Base-by-base conservation (phyloP, 2,888 invertebrate genomes). In the Mycalesis mineus region DNA sequence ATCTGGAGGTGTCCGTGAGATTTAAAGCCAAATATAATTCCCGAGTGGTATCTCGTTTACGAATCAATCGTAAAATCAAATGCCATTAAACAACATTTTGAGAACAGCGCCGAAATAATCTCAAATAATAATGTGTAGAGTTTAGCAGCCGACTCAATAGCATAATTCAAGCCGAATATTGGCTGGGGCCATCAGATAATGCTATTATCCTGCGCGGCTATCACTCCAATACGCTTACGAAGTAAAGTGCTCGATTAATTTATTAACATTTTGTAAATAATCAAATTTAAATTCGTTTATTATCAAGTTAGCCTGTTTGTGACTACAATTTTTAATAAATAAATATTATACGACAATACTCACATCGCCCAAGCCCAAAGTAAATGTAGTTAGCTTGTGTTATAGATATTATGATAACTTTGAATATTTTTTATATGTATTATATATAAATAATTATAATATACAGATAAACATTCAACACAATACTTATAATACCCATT, bases 121-220 rank as follows among this genome's bases (percentile, higher is more conserved):
- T 56, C 51, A 60, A 65, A 66, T 64, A 66, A 65, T 65, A 57
- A 41, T 29, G 31, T 51, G 41, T 51, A 41, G 55, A 61, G 61
- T 63, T 63, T 64, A 60, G 62, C 50, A 57, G 50, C 44, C 41
- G 57, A 56, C 60, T 62, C 72, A 75, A 78, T 78, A 75, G 77
- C 72, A 74, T 77, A 73, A 79, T 77, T 77, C 71, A 72, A 72
- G 68, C 65, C 70, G 70, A 80, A 78, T 78, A 77, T 78, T 78
- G 73, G 69, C 65, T 56, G 65, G 65, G 63, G 58, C 69, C 69
- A 77, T 80, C 75, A 68, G 74, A 77, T 77, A 75, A 63, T 55
- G 44, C 60, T 65, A 63, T 65, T 67, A 69, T 71, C 65, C 64
- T 61, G 56, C 63, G 65, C 66, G 64, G 65, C 66, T 67, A 71